These are phyloP conservation scores for Folsomia manolachei DNA, from an alignment of 2,888 invertebrate genomes.

Conservation along the genomic window DNA sequence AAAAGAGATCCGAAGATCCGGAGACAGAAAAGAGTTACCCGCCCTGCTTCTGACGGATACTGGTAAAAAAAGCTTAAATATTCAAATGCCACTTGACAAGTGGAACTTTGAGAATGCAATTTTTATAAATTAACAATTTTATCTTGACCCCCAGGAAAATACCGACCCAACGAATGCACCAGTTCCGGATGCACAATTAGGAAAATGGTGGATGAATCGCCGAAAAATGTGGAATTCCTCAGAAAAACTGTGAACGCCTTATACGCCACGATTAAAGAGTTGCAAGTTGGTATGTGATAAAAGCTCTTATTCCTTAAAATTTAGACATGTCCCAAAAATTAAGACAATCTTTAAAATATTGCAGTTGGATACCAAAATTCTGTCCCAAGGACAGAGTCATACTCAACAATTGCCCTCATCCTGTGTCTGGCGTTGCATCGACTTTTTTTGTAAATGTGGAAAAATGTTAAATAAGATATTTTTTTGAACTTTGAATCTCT, in stretches of 20 bases:
- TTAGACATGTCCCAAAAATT: conserved; percentile 2
- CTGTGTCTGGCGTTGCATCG: not conserved
- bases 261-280: not conserved
- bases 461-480: too few relatives aligned
- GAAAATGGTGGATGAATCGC: not conserved
- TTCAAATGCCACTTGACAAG: too few relatives aligned
- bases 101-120: too few relatives aligned
- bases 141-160: conserved; percentile 6
- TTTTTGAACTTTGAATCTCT: too few relatives aligned
- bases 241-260: conserved; percentile 3
- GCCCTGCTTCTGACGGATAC: conserved; percentile 11
- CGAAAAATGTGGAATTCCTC: not conserved
- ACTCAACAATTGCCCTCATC: not conserved
- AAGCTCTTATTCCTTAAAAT: not conserved
- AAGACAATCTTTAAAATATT: not conserved
- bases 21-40: conserved; percentile 26
- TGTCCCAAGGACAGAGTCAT: not conserved
- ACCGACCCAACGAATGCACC: not conserved
- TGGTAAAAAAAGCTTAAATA: conserved; percentile 3
- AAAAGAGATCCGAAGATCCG: conserved; percentile 8
- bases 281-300: conserved; percentile 1
- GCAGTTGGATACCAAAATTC: not conserved
- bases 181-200: not conserved
- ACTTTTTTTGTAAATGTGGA: not conserved
- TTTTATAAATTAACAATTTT: not conserved